A percentile compares a stretch with the other conserved stretches of the same genome.
Conservation (phyloP, 2,113 vertebrate genomes). For the Felis catus region F.catus_Fca126_mat1.0 CM031412.1:3166001-3166500, state of each 20-base stretch:
- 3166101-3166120: neutral
- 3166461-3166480: neutral
- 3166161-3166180: neutral
- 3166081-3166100: neutral
- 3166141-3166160: neutral
- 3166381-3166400: neutral
- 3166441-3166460: neutral
- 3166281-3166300: neutral
- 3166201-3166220: neutral
- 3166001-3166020: neutral
- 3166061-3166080: neutral
- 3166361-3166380: neutral
- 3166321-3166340: neutral
- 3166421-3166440: neutral
- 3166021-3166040: too few relatives aligned
- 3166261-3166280: neutral
- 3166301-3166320: neutral
- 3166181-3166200: too few relatives aligned
- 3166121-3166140: neutral
- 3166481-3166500: neutral
- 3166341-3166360: neutral
- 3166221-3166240: neutral
- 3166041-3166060: neutral
- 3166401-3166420: neutral
- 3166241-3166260: neutral